Evolutionary conservation across 2,113 vertebrate species (phyloP), one percentile per base, ranked within the genome.

Genomic region (Pica pica): DNA sequence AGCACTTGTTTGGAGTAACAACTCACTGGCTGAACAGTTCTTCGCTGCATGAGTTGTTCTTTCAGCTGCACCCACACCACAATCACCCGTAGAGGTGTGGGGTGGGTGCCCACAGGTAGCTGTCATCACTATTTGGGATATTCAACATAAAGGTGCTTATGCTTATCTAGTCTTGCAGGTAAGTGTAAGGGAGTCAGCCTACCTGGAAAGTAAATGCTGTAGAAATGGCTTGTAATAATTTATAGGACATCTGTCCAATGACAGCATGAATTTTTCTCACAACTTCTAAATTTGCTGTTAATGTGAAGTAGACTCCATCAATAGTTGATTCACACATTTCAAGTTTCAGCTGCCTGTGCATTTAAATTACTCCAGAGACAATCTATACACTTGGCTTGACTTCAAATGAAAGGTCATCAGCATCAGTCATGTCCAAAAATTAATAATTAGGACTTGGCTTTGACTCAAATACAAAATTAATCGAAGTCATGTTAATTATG

Each of bases 391-490:
- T 85, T 71, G 22, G 18, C 20, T 64, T 93, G 78, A n/a, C 49
- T 82, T 93, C 14, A 79, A 71, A 85, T 79, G 37, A 68, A 79
- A 85, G 75, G 87, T 87, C 75, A 53, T 93, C 87, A 87, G 31
- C 84, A 82, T 93, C 70, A 65, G 61, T 82, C 60, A 73, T 71
- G 61, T 71, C 87, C 65, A 59, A 68, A 91, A 90, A 70, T 79
- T 78, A 91, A 77, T 89, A 79, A 91, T 68, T 82, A 79, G 49
- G 83, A 83, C 37, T 67, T 96, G 80, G 26, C 46, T 93, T 87
- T 84, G 21, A 47, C n/a, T 87, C 5, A 10, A 81, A 79, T 60
- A 18, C 21, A 52, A 82, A 95, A 87, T 79, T 19, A 91, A 70
- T 39, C 5, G 4, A 26, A 84, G 16, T 24, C 5, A 13, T 37